Evolutionary conservation across 2,113 vertebrate genomes (phyloP).

Genomic region (Dromas ardeola): DNA sequence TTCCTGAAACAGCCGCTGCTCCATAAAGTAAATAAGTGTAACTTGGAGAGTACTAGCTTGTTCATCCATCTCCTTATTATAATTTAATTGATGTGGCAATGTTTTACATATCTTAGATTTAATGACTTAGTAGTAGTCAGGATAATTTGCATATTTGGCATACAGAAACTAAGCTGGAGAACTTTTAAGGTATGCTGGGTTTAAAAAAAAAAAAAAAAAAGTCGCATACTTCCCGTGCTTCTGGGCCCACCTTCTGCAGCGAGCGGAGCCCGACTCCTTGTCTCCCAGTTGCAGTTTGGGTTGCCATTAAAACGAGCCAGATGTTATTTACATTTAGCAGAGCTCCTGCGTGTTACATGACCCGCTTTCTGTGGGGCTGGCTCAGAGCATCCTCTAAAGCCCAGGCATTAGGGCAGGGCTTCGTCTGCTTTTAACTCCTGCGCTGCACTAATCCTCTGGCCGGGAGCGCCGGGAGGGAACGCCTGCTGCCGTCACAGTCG

Average conservation of each 20-base stretch:
- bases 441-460: neutral
- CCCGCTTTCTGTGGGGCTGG: neutral
- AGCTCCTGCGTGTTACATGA: neutral
- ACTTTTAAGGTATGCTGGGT: neutral
- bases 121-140: neutral
- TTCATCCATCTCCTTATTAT: neutral
- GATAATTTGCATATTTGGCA: neutral
- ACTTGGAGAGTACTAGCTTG: neutral
- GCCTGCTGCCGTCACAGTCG: neutral
- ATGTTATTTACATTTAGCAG: neutral
- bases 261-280: neutral
- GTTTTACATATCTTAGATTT: neutral
- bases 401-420: neutral
- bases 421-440: neutral
- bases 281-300: neutral
- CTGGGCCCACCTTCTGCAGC: neutral
- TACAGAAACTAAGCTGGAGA: neutral
- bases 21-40: neutral
- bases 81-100: neutral
- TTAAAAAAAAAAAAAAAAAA: neutral
- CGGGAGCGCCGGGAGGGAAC: fast-evolving
- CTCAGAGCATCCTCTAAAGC: neutral
- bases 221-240: neutral
- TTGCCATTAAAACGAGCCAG: neutral
- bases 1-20: neutral